These are phyloP conservation scores for Macaca fascicularis DNA, from an alignment of 2,113 vertebrate genomes.

Conservation along the genomic window T2T-MFA8v1.1 NC_088377.1:148732501-148733000, in stretches of 20 bases:
- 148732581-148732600: no score
- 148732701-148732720: no score
- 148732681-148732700: no score
- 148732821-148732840: not conserved
- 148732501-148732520: no score
- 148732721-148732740: not conserved
- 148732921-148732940: not conserved
- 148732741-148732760: not conserved
- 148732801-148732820: not conserved
- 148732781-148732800: not conserved
- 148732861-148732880: not conserved
- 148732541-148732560: no score
- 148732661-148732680: no score
- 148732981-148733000: not conserved
- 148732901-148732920: not conserved
- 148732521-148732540: no score
- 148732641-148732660: no score
- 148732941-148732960: not conserved
- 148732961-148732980: not conserved
- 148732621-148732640: no score
- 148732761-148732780: not conserved
- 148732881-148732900: not conserved
- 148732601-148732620: no score
- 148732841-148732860: not conserved
- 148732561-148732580: no score